Evolutionary conservation across 30 jellyfish, hydroid and myxozoan genomes (phyloP).

Genomic region (Mastigias papua): DNA sequence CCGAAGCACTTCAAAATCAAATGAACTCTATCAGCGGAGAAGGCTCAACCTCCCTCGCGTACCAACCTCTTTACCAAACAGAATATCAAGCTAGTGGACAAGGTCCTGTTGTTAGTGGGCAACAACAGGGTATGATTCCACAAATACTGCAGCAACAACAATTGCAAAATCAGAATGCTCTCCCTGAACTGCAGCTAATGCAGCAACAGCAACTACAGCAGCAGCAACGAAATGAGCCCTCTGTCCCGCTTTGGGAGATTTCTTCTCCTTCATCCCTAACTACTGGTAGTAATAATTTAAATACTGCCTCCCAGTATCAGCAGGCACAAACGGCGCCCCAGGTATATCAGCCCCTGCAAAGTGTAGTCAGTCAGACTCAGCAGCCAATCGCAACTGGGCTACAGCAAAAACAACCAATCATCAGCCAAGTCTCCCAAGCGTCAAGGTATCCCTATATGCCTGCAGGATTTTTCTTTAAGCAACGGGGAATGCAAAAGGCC

Average conservation of each 20-base stretch:
- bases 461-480: constrained; percentile 54
- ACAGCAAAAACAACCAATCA: constrained; percentile 5
- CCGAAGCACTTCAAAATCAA: background rate
- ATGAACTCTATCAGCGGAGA: background rate
- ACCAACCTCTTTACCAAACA: constrained; percentile 8
- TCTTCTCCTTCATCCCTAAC: background rate
- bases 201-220: constrained; percentile 46
- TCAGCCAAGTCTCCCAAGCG: constrained; percentile 3
- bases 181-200: constrained; percentile 5
- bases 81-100: constrained; percentile 12
- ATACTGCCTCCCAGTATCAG: constrained; percentile 12
- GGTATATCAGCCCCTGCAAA: background rate
- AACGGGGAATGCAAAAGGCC: background rate
- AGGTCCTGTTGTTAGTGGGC: background rate
- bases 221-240: background rate
- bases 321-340: background rate
- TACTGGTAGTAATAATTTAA: background rate
- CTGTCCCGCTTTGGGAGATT: background rate
- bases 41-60: background rate
- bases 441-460: constrained; percentile 66
- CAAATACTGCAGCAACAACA: constrained; percentile 34
- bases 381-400: constrained; percentile 17
- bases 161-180: constrained; percentile 31
- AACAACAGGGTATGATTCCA: constrained; percentile 28
- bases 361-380: background rate